Evolutionary conservation across 2,797 vertebrate species (phyloP), one percentile per base, ranked within the genome.

Genomic region (Galagoides demidoff): DNA sequence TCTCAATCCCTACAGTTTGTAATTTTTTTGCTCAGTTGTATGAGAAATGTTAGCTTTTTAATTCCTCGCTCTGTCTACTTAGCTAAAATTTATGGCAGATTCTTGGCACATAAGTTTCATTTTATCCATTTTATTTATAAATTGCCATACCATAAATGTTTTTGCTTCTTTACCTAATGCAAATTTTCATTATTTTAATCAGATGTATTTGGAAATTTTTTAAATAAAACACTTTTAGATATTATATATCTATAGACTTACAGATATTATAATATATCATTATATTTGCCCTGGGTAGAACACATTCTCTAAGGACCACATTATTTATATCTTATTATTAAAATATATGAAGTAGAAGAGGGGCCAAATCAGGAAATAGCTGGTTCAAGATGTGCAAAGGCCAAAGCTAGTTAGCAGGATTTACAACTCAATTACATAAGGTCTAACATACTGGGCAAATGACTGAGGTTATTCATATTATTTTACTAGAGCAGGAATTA

Each of bases 341-440:
- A 92, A 96, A 82, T 34, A 71, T 39, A 55, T 57, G 12, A 90
- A 92, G 1, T 10, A 25, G 45, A 74, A 79, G 12, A 63, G 22
- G 79, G 13, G 20, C 5, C 74, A 89, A 85, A 85, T 14, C 27
- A 34, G 7, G 31, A 6, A 82, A 85, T 61, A 79, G 0, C 34
- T 73, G 3, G 20, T 45, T 77, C 19, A 34, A 89, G 6, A 71
- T 88, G 9, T 82, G 9, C 20, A 68, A 74, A 89, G 39, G 63
- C 25, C 17, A 88, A 95, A 94, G 57, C 17, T 82, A 20, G 23
- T 96, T 85, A 92, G 86, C 94, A 90, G 76, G 61, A 92, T 90
- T 92, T 95, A 87, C 9, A 88, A 76, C 55, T 16, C 57, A 85
- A 71, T 95, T 90, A 68, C 2, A 27, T 81, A 82, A 88, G 3